Percentiles rank a stretch among this genome's conserved stretches.
phyloP scores from a whole-genome alignment of 1,140 invertebrate species.

The Orius laevigatus region DNA sequence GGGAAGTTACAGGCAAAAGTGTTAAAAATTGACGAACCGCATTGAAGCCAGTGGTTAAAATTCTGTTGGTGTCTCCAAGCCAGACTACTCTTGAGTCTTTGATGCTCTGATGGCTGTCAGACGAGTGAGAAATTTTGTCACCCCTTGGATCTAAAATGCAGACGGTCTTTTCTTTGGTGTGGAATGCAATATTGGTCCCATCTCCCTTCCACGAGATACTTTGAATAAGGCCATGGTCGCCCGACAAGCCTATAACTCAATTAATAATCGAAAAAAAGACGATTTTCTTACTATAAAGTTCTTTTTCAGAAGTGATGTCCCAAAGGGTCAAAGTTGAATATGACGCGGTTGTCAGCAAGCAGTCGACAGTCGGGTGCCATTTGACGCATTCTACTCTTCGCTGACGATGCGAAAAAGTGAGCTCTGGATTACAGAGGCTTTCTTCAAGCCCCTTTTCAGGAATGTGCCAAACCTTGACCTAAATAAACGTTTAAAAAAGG shows the following conservation, averaged over 20 bases:
- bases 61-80: constrained; percentile 63
- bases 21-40: constrained; percentile 24
- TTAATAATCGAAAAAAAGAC: not conserved
- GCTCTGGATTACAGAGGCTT: constrained; percentile 61
- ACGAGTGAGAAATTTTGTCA: constrained; percentile 39
- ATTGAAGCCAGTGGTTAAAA: constrained; percentile 61
- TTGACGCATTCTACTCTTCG: constrained; percentile 67
- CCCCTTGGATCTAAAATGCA: constrained; percentile 63
- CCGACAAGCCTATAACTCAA: constrained; percentile 43
- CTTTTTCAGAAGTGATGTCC: constrained; percentile 68
- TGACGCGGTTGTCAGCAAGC: constrained; percentile 62
- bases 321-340: constrained; percentile 68
- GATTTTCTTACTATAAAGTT: constrained; percentile 48
- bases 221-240: constrained; percentile 70
- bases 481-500: constrained; percentile 13
- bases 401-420: constrained; percentile 62
- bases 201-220: constrained; percentile 69
- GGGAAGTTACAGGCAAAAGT: too few species aligned
- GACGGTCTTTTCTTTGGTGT: constrained; percentile 69
- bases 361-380: constrained; percentile 77
- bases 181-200: constrained; percentile 51
- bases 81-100: constrained; percentile 82
- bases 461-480: constrained; percentile 77
- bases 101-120: constrained; percentile 67
- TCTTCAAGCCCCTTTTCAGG: constrained; percentile 60